Conservation (phyloP, 2,113 vertebrate genomes). For the Myodes glareolus region DNA sequence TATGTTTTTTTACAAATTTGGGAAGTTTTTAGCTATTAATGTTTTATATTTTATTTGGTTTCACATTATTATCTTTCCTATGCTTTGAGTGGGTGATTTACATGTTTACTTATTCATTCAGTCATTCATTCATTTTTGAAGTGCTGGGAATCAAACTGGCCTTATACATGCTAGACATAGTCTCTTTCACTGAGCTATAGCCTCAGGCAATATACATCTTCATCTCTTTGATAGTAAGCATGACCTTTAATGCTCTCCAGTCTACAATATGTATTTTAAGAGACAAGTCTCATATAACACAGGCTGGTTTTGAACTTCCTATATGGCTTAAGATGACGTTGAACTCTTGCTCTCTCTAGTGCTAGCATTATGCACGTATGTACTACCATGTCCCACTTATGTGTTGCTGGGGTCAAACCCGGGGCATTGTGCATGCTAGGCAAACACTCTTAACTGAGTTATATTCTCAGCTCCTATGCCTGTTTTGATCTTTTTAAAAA, state of each 20-base stretch:
- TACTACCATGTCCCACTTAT: not conserved
- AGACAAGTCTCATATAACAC: not conserved
- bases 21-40: not conserved
- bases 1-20: not conserved
- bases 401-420: not conserved
- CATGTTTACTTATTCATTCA: not conserved
- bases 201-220: not conserved
- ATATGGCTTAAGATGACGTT: not conserved
- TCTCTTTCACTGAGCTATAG: not conserved
- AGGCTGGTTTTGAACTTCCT: not conserved
- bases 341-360: not conserved
- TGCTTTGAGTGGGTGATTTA: not conserved
- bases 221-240: not conserved
- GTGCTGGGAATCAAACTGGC: not conserved
- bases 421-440: not conserved
- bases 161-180: not conserved
- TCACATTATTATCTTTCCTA: not conserved
- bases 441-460: not conserved
- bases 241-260: not conserved
- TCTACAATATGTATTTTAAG: not conserved
- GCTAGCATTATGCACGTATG: not conserved
- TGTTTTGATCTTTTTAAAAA: not conserved
- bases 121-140: not conserved
- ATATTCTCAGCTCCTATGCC: not conserved
- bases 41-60: not conserved